Percentiles rank a stretch among this genome's conserved stretches.
These are phyloP conservation scores for Plectus sambesii DNA, from an alignment of 1,140 invertebrate genomes.

Conservation along the genomic window DNA sequence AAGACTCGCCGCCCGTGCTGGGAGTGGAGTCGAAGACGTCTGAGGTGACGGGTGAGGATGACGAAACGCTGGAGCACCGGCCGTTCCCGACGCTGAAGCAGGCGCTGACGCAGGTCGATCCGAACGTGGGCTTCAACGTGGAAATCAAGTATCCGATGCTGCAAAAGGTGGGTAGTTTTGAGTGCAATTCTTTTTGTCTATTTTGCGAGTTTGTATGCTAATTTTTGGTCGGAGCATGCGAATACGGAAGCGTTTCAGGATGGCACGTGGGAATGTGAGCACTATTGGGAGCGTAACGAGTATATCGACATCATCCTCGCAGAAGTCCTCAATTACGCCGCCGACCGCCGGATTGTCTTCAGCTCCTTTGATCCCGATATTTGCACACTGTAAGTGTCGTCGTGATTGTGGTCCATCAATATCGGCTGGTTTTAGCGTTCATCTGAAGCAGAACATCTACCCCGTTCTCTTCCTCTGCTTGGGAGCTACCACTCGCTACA, in stretches of 20 bases:
- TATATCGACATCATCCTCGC: conserved; percentile 41
- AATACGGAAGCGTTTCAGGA: neutral
- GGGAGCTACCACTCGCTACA: conserved; percentile 31
- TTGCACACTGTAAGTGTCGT: conserved; percentile 38
- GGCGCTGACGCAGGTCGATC: conserved; percentile 26
- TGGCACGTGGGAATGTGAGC: conserved; percentile 25
- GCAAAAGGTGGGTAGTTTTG: conserved; percentile 16
- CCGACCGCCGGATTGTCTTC: conserved; percentile 39
- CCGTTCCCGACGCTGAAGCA: conserved; percentile 33
- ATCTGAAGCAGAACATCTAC: conserved; percentile 42
- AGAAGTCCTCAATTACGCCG: conserved; percentile 37
- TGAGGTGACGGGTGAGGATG: conserved; percentile 20
- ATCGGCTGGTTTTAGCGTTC: conserved; percentile 27
- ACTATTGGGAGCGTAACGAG: conserved; percentile 31
- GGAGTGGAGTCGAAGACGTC: too few species aligned
- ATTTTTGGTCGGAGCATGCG: neutral
- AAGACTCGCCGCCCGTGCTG: too few species aligned
- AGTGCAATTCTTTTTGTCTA: neutral
- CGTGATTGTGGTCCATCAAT: neutral
- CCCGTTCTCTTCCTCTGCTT: conserved; percentile 43
- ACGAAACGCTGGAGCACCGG: conserved; percentile 28
- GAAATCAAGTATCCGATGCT: conserved; percentile 32
- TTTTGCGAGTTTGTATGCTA: neutral
- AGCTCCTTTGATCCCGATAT: conserved; percentile 45
- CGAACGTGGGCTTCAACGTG: conserved; percentile 33